Evolutionary conservation across 1,140 invertebrate species (phyloP).

Genomic region (Leptinotarsa lineolata): DNA sequence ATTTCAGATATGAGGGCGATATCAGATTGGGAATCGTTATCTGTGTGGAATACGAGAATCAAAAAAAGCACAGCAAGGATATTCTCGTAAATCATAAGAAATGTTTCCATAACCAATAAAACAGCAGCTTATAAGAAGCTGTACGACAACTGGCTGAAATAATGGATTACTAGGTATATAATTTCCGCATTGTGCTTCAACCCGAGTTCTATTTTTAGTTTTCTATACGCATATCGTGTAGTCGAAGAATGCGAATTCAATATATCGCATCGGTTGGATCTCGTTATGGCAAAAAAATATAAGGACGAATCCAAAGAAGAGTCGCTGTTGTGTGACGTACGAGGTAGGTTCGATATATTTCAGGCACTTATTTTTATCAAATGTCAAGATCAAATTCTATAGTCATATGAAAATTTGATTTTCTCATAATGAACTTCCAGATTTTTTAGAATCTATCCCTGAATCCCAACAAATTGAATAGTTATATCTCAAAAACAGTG

Average conservation of each 20-base stretch:
- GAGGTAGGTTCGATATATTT: not conserved
- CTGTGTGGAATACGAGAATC: too few species aligned
- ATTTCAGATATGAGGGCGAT: too few species aligned
- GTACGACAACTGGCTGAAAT: conserved; percentile 27
- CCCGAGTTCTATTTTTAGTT: conserved; percentile 39
- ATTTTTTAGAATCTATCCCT: too few species aligned
- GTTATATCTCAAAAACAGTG: too few species aligned
- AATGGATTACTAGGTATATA: conserved; percentile 30
- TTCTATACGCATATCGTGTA: conserved; percentile 24
- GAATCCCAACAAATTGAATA: too few species aligned
- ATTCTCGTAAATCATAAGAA: conserved; percentile 25
- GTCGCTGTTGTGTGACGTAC: conserved; percentile 7
- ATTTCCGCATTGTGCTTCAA: conserved; percentile 29
- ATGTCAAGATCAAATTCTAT: too few species aligned
- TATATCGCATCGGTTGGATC: conserved; percentile 30
- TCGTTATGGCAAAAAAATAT: conserved; percentile 22
- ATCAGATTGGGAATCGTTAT: too few species aligned
- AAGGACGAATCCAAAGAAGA: conserved; percentile 24
- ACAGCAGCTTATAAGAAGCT: conserved; percentile 21
- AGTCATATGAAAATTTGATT: too few species aligned
- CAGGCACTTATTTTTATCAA: too few species aligned
- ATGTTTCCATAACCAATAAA: conserved; percentile 25
- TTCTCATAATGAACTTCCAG: too few species aligned
- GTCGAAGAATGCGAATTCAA: conserved; percentile 37
- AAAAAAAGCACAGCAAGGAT: not conserved